phyloP scores from a whole-genome alignment of 1,140 invertebrate genomes.

The Drosophila subpulchrella region DNA sequence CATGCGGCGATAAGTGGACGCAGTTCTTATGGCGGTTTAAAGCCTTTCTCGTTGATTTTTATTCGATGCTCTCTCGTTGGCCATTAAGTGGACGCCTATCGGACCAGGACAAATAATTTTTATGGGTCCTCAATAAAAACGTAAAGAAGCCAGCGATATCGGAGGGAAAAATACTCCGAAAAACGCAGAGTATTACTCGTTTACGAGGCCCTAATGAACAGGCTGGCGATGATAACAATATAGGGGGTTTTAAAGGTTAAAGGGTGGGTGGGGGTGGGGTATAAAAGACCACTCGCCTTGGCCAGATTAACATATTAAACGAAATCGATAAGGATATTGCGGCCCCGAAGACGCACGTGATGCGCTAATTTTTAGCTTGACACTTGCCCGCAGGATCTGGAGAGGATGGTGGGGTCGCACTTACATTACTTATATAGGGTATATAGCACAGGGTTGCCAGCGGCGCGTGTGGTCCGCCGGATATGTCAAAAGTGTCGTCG shows the following conservation, averaged over 20 bases:
- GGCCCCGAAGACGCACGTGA: constrained; percentile 72
- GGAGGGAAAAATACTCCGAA: constrained; percentile 30
- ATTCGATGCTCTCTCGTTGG: constrained; percentile 61
- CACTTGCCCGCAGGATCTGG: constrained; percentile 67
- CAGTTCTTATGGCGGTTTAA: constrained; percentile 66
- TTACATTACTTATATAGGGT: neutral
- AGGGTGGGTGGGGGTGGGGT: neutral
- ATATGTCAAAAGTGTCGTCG: constrained; percentile 82
- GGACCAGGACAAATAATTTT: constrained; percentile 65
- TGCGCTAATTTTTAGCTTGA: constrained; percentile 82
- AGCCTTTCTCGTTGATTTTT: constrained; percentile 74
- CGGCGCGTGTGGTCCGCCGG: constrained; percentile 80
- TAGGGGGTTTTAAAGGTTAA: neutral
- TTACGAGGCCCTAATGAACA: constrained; percentile 70
- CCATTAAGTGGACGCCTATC: constrained; percentile 68
- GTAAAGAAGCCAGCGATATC: constrained; percentile 29
- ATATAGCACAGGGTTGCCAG: constrained; percentile 21
- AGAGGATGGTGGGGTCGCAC: constrained; percentile 12
- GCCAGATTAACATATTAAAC: constrained; percentile 81
- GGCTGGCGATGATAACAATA: neutral
- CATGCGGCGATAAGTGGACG: constrained; percentile 59
- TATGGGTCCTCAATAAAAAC: constrained; percentile 65
- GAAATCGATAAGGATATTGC: constrained; percentile 80
- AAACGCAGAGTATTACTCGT: constrained; percentile 23
- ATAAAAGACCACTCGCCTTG: constrained; percentile 18